Evolutionary conservation across 2,888 invertebrate genomes (phyloP), one percentile per base, ranked within the genome.

Genomic region (Steinernema scapterisci): DNA sequence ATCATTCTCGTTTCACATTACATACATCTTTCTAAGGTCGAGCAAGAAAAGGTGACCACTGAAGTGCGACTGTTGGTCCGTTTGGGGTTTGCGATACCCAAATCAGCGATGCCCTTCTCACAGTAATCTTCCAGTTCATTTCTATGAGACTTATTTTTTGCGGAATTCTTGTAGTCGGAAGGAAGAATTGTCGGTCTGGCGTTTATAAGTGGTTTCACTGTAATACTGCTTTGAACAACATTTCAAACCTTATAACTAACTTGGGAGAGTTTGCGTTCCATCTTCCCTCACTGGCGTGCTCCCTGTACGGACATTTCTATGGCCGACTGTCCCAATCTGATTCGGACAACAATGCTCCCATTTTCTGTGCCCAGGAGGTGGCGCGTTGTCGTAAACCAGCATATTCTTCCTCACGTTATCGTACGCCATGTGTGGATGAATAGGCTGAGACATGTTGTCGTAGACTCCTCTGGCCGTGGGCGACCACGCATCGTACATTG

Each of bases 1-100:
- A 7, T 48, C 48, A 48, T 16, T 48, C 13, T 5, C 13, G 13
- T 48, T 48, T 44, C 7, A 44, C 9, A 16, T 45, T 13, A 73
- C 73, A 23, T 11, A 83, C 82, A 76, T 78, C 80, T 72, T 56
- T 83, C 84, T 0, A 83, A 74, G 5, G 84, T 82, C 0, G 81
- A 82, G 54, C 78, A 82, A 19, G 76, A 77, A 38, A 82, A 84
- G 7, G 82, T 80, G 21, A 81, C 73, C 27, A 75, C 75, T 7
- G 79, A 79, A 0, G 78, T 76, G 13, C 81, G 76, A 72, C 79
- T 79, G 46, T 76, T 71, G 9, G 72, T 63, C 21, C 73, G 38
- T 45, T 74, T 52, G 19, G 51, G 45, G 19, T 23, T 70, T 21
- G 52, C 23, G 48, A 51, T 70, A 16, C 51, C 27, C 19, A 63